Evolutionary conservation across 2,113 vertebrate species (phyloP), one percentile per base, ranked within the genome.

Genomic region (Platycercus adscitus): DNA sequence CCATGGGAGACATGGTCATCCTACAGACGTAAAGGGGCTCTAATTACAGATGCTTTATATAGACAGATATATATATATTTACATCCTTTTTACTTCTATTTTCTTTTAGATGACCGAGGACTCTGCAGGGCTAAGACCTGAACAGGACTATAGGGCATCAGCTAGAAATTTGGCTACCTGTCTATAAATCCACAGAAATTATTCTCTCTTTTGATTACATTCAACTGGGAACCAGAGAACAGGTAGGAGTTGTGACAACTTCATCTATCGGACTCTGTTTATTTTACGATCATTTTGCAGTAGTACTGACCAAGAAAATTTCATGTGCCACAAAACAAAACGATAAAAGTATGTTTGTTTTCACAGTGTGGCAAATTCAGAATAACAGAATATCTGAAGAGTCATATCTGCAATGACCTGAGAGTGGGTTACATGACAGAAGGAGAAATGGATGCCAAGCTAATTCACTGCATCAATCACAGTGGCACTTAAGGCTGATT

Each of bases 391-490:
- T 55, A 78, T 25, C 35, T 91, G 41, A 63, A 75, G 58, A 56
- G 33, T 91, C 15, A 0, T 31, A 72, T 20, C 37, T 65, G 44
- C 21, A 76, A 28, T 72, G 44, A 89, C n/a, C 63, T 63, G n/a
- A 83, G 46, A 10, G 2, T 14, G 25, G 18, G 28, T 63, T 90
- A 70, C 18, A n/a, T 5, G 44, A 88, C 16, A 37, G 37, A 69
- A 81, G 28, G 66, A 80, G 49, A 88, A 83, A 55, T 9, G 37
- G 31, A 66, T 43, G 39, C n/a, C 61, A 66, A 37, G 33, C 10
- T 78, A 66, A 93, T 78, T 86, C 46, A 58, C 28, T 63, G 24
- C 46, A 81, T 86, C 86, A 58, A 23, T 55, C 68, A 76, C 39
- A 46, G 64, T 4, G 8, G 31, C 0, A 0, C n/a, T 88, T 63